Percentiles rank a stretch among this genome's conserved stretches.
Evolutionary conservation across 2,113 vertebrate species (phyloP).

Genomic region (Cryptotis parvus): DNA sequence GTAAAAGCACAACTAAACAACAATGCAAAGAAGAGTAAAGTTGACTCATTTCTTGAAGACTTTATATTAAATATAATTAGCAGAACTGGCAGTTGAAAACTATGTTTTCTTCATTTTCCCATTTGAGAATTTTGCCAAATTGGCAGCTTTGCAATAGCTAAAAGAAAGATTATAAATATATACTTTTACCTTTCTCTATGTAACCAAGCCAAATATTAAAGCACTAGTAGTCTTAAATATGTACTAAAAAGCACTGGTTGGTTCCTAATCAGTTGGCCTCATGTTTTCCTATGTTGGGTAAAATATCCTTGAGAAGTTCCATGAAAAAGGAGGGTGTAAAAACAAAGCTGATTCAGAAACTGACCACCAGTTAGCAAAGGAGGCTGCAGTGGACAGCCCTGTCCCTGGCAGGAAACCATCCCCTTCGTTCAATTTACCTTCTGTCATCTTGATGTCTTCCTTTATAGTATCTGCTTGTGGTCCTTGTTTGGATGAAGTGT

Average conservation of each 20-base stretch:
- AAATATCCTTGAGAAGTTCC: constrained; percentile 31
- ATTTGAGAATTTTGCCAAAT: constrained; percentile 62
- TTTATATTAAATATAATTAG: constrained; percentile 40
- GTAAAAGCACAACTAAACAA: constrained; percentile 14
- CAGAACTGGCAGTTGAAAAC: constrained; percentile 60
- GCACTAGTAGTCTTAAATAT: no score
- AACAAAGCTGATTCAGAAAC: not conserved
- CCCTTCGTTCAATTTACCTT: constrained; percentile 68
- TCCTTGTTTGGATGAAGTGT: not conserved
- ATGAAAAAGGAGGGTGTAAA: not conserved
- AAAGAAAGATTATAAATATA: constrained; percentile 57
- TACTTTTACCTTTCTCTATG: not conserved
- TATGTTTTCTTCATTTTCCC: constrained; percentile 5
- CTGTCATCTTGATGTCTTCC: not conserved
- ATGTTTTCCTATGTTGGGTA: not conserved
- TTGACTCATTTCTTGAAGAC: constrained; percentile 59
- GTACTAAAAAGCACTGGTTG: constrained; percentile 29
- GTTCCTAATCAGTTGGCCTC: not conserved
- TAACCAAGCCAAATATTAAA: constrained; percentile 59
- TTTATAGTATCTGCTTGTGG: constrained; percentile 15
- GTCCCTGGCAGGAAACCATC: not conserved
- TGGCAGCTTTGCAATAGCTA: constrained; percentile 66
- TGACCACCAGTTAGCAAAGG: not conserved
- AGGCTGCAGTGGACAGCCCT: not conserved
- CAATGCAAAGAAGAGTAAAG: constrained; percentile 51